These are phyloP conservation scores for Poecilus cupreus DNA, from an alignment of 2,888 invertebrate species.

Conservation along the genomic window DNA sequence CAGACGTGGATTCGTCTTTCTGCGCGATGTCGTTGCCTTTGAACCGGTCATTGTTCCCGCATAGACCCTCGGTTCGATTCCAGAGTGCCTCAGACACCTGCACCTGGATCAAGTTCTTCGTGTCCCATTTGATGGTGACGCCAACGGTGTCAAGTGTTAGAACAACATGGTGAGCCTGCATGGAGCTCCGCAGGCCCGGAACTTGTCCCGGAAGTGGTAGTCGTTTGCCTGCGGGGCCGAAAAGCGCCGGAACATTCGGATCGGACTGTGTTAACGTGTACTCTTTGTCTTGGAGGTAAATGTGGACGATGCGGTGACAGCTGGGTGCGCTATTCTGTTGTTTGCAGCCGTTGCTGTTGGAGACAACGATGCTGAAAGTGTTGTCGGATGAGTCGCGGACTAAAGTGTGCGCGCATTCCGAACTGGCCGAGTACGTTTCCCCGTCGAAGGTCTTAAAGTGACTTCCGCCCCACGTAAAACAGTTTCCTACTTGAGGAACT, in stretches of 20 bases:
- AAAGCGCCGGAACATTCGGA: not conserved
- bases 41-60: constrained; percentile 85
- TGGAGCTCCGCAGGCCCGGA: constrained; percentile 83
- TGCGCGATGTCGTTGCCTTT: constrained; percentile 81
- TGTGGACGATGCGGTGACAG: constrained; percentile 75
- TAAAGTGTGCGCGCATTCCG: constrained; percentile 85
- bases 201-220: constrained; percentile 80
- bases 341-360: constrained; percentile 75
- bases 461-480: constrained; percentile 86
- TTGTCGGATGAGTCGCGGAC: constrained; percentile 82
- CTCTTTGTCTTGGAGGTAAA: constrained; percentile 83
- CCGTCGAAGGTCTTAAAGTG: constrained; percentile 93
- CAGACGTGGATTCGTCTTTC: constrained; percentile 71
- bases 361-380: constrained; percentile 81
- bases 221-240: not conserved
- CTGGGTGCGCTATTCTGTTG: constrained; percentile 69
- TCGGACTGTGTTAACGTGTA: constrained; percentile 73
- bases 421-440: constrained; percentile 83
- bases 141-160: constrained; percentile 82
- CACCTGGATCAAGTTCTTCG: constrained; percentile 71
- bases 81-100: constrained; percentile 82
- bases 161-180: constrained; percentile 81
- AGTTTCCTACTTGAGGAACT: constrained; percentile 80
- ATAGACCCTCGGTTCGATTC: constrained; percentile 88
- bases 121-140: constrained; percentile 86